Conservation (phyloP, 1,140 invertebrate species). For the Alviniconcha marisindica region DNA sequence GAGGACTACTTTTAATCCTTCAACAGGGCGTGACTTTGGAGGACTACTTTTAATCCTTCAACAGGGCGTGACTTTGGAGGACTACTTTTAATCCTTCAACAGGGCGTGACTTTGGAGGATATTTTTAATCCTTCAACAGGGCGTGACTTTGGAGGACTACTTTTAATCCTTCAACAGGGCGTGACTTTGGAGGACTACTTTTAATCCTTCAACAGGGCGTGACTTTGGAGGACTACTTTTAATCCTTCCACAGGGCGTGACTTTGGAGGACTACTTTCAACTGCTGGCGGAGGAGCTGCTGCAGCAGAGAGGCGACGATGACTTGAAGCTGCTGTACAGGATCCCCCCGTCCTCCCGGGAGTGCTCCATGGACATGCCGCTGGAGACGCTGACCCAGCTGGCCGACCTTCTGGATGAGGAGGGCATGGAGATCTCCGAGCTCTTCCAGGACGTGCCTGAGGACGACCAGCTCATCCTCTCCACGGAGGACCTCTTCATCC, state of each 20-base stretch:
- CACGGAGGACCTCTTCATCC: constrained; percentile 11
- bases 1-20: too few relatives aligned
- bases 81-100: constrained; percentile 12
- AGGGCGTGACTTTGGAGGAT: background rate
- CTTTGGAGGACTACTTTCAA: constrained; percentile 35
- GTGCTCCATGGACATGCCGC: constrained; percentile 30
- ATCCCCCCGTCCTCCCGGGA: constrained; percentile 35
- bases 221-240: too few relatives aligned
- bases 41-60: background rate
- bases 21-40: constrained; percentile 11
- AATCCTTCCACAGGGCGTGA: constrained; percentile 28
- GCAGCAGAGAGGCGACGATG: background rate
- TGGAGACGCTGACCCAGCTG: constrained; percentile 32
- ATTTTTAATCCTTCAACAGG: background rate
- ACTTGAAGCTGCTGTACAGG: background rate
- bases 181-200: background rate
- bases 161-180: background rate
- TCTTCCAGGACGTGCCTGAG: constrained; percentile 20
- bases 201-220: too few relatives aligned
- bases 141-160: background rate
- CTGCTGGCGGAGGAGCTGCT: constrained; percentile 27
- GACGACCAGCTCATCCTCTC: constrained; percentile 26
- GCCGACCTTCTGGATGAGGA: constrained; percentile 21
- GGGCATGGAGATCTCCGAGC: constrained; percentile 3
- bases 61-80: constrained; percentile 27